Conservation (phyloP, 2,888 invertebrate genomes). For the Lacanobia oleracea region DNA sequence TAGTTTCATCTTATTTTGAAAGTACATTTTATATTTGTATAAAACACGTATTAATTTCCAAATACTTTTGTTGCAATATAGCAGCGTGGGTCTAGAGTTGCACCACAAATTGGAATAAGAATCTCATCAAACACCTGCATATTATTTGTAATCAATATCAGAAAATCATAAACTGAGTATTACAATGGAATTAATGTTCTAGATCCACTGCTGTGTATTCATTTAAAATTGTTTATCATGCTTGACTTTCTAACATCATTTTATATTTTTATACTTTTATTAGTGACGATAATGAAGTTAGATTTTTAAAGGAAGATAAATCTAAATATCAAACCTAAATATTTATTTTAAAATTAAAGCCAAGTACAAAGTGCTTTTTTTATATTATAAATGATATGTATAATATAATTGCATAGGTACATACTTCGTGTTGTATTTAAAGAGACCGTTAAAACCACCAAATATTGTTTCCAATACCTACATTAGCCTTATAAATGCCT, state of each 20-base stretch:
- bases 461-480: conserved; percentile 89
- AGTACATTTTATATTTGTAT: conserved; percentile 20
- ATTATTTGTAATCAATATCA: conserved; percentile 8
- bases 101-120: conserved; percentile 43
- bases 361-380: conserved; percentile 89
- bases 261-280: conserved; percentile 62
- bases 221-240: conserved; percentile 20
- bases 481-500: conserved; percentile 90
- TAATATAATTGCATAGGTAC: conserved; percentile 75
- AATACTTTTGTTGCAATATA: conserved; percentile 23
- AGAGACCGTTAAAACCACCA: conserved; percentile 85
- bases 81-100: conserved; percentile 28
- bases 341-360: conserved; percentile 74
- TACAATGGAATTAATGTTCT: conserved; percentile 25
- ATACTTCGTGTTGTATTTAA: conserved; percentile 82
- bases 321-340: conserved; percentile 52
- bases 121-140: conserved; percentile 52
- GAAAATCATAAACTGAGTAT: conserved; percentile 22
- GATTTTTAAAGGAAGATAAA: conserved; percentile 43
- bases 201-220: conserved; percentile 33
- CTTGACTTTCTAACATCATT: conserved; percentile 50
- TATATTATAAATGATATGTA: conserved; percentile 71
- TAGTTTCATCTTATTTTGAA: conserved; percentile 25
- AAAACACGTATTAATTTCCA: conserved; percentile 6
- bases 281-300: conserved; percentile 45